These are phyloP conservation scores for Oreochromis niloticus DNA, from an alignment of 2,113 vertebrate species.

Conservation along the genomic window DNA sequence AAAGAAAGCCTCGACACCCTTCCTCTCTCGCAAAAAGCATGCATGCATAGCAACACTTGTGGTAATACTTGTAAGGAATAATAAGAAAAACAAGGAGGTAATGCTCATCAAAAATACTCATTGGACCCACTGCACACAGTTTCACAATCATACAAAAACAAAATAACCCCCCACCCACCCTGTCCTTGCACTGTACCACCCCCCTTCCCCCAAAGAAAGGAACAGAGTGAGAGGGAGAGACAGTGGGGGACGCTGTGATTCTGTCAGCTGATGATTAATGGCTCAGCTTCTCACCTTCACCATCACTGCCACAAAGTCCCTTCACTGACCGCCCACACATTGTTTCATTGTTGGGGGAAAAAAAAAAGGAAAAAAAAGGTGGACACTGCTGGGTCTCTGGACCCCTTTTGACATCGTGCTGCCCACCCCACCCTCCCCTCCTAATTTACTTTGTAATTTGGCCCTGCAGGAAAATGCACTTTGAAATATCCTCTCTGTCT, in stretches of 20 bases:
- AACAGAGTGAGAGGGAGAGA: background rate
- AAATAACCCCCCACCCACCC: background rate
- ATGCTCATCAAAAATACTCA: constrained; percentile 51
- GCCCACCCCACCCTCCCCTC: no score
- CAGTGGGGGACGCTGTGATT: constrained; percentile 13
- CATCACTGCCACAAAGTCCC: background rate
- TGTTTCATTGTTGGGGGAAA: no score
- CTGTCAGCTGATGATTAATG: constrained; percentile 50
- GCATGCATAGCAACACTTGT: constrained; percentile 68
- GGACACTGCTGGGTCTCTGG: no score
- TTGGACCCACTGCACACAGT: constrained; percentile 49
- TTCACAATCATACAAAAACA: constrained; percentile 47
- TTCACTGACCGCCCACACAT: no score
- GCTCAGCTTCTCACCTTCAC: constrained; percentile 47
- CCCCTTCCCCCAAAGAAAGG: background rate
- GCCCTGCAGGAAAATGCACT: no score
- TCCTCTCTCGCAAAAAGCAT: constrained; percentile 17
- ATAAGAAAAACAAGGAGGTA: constrained; percentile 31
- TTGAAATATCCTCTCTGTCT: no score
- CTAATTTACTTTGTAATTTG: no score
- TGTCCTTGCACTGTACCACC: background rate
- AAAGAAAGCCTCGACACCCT: background rate
- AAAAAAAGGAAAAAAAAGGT: no score
- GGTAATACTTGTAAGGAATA: constrained; percentile 62
- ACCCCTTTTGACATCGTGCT: no score